Evolutionary conservation across 2,888 invertebrate genomes (phyloP).

Genomic region (Dryococelus australis): DNA sequence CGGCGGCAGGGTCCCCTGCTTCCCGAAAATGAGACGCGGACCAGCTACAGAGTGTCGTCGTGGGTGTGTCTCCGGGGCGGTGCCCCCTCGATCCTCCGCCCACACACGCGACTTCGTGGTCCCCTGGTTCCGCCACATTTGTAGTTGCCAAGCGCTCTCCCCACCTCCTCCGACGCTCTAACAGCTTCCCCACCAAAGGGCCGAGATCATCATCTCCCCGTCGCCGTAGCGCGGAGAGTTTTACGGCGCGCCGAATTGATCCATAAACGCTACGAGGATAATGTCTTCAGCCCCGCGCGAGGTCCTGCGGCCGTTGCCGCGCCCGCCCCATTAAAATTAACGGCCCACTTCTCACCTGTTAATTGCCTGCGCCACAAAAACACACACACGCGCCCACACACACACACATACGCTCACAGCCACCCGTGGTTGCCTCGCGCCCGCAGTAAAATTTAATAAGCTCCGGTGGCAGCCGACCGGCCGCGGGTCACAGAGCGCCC

Average conservation of each 20-base stretch:
- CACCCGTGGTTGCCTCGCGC: too few species aligned
- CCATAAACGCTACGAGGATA: background rate
- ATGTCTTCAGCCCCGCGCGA: background rate
- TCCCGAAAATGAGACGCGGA: too few species aligned
- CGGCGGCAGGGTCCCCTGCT: too few species aligned
- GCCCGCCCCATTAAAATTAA: background rate
- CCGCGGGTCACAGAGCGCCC: too few species aligned
- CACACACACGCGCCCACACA: too few species aligned
- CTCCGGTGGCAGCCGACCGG: too few species aligned
- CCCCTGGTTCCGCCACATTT: background rate
- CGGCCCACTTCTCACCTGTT: slow-evolving; percentile 11
- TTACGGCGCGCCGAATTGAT: background rate
- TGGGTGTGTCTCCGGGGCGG: too few species aligned
- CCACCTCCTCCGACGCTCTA: background rate
- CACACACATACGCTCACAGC: background rate
- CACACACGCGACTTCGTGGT: too few species aligned
- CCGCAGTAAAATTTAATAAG: too few species aligned
- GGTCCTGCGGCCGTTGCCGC: background rate
- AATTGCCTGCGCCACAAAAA: background rate
- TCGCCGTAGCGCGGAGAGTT: background rate
- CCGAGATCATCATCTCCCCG: background rate
- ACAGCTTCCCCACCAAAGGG: background rate
- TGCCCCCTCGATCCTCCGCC: too few species aligned
- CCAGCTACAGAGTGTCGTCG: too few species aligned
- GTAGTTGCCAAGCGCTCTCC: background rate